Conservation (phyloP, 2,888 invertebrate species). For the Xestia c-nigrum region DNA sequence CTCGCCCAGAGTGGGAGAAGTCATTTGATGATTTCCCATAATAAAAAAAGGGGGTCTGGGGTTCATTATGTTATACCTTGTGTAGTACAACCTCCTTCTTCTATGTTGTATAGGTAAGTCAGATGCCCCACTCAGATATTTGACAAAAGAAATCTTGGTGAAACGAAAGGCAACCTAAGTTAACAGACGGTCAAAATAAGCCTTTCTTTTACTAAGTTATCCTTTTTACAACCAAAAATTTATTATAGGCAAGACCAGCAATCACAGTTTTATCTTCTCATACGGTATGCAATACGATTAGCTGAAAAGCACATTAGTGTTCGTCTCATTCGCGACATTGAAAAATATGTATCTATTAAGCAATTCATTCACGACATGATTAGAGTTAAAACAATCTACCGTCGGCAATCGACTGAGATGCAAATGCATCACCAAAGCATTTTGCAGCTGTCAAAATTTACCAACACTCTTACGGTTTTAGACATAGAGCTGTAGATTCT, state of each 20-base stretch:
- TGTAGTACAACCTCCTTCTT: no score
- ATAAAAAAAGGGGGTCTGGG: no score
- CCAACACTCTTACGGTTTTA: background rate
- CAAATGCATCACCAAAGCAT: constrained; percentile 45
- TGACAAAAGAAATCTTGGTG: no score
- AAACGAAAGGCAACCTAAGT: no score
- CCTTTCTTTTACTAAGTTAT: background rate
- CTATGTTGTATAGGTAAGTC: no score
- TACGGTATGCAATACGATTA: background rate
- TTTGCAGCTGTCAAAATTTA: background rate
- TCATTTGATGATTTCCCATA: no score
- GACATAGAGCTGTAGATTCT: background rate
- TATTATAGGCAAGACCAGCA: background rate
- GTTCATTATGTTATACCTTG: no score
- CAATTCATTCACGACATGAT: constrained; percentile 45
- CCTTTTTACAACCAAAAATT: background rate
- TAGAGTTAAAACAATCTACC: constrained; percentile 46
- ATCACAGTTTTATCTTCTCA: background rate
- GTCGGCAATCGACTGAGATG: constrained; percentile 51
- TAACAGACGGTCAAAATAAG: background rate
- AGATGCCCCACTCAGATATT: no score
- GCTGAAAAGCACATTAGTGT: constrained; percentile 19
- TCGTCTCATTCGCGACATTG: constrained; percentile 16
- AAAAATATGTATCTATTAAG: constrained; percentile 50
- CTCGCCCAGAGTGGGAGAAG: no score